phyloP scores from a whole-genome alignment of 2,888 invertebrate genomes.

The Patella pellucida region DNA sequence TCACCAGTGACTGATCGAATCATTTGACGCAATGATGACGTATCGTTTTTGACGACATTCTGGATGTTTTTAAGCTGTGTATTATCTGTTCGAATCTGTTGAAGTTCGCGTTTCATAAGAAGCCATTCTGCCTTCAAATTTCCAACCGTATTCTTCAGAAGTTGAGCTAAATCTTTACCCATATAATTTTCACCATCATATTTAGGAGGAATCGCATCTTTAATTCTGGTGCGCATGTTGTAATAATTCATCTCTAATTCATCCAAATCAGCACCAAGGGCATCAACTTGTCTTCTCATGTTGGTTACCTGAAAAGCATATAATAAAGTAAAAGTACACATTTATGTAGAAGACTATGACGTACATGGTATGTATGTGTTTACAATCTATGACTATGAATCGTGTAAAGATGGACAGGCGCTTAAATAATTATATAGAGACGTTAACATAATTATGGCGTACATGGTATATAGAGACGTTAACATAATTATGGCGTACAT shows the following conservation, averaged over 20 bases:
- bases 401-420: too few relatives aligned
- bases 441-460: too few relatives aligned
- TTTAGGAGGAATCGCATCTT: conserved; percentile 20
- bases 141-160: conserved; percentile 49
- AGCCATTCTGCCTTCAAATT: conserved; percentile 69
- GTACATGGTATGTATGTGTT: too few relatives aligned
- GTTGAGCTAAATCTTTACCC: conserved; percentile 25
- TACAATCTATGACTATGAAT: too few relatives aligned
- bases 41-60: conserved; percentile 38
- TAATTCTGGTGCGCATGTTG: conserved; percentile 26
- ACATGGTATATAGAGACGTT: too few relatives aligned
- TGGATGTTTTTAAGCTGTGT: conserved; percentile 40
- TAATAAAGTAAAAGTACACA: too few relatives aligned
- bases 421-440: too few relatives aligned
- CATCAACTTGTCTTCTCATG: conserved; percentile 25
- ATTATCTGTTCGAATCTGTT: conserved; percentile 51
- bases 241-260: conserved; percentile 37
- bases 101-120: conserved; percentile 64
- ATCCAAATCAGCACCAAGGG: conserved; percentile 26
- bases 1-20: conserved; percentile 14
- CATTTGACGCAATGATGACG: conserved; percentile 33
- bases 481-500: too few relatives aligned
- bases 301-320: conserved; percentile 26
- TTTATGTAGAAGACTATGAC: too few relatives aligned
- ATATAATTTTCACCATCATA: conserved; percentile 28